Evolutionary conservation across 2,888 invertebrate species (phyloP).

Genomic region (Megastigmus dorsalis): DNA sequence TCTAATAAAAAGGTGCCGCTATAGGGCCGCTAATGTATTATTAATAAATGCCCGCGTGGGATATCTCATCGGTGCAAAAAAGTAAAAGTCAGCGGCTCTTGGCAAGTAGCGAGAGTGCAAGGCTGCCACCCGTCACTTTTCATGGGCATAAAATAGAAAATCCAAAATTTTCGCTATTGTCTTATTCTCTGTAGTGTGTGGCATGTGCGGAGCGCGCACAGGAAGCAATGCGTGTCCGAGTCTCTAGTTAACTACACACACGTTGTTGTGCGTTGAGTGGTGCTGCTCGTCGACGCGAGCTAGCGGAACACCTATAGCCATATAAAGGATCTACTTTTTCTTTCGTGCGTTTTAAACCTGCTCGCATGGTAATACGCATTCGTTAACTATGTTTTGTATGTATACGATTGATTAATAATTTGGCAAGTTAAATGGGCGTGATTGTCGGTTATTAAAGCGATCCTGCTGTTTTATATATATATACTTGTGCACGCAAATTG

Average conservation of each 20-base stretch:
- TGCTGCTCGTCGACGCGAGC: neutral
- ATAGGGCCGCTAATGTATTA: neutral
- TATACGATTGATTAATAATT: neutral
- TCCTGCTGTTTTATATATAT: too few relatives aligned
- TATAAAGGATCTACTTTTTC: slow-evolving; percentile 36
- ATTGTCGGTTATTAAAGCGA: too few relatives aligned
- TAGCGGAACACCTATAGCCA: slow-evolving; percentile 15
- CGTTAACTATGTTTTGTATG: neutral
- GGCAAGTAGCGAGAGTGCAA: slow-evolving; percentile 27
- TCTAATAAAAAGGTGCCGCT: too few relatives aligned
- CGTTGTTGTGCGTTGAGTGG: too few relatives aligned
- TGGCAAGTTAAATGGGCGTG: too few relatives aligned
- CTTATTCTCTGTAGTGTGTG: neutral
- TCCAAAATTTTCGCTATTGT: slow-evolving; percentile 36
- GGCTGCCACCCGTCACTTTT: neutral
- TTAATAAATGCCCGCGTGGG: slow-evolving; percentile 14
- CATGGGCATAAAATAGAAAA: slow-evolving; percentile 31
- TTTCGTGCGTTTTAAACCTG: neutral
- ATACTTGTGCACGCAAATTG: too few relatives aligned
- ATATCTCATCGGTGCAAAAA: slow-evolving; percentile 2
- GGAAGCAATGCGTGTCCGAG: slow-evolving; percentile 24
- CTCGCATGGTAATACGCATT: neutral
- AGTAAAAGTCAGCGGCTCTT: slow-evolving; percentile 34
- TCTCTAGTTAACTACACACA: slow-evolving; percentile 14
- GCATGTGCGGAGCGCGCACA: too few relatives aligned